These are phyloP conservation scores for Caenorhabditis remanei DNA, from an alignment of 1,140 invertebrate species.

Conservation along the genomic window DNA sequence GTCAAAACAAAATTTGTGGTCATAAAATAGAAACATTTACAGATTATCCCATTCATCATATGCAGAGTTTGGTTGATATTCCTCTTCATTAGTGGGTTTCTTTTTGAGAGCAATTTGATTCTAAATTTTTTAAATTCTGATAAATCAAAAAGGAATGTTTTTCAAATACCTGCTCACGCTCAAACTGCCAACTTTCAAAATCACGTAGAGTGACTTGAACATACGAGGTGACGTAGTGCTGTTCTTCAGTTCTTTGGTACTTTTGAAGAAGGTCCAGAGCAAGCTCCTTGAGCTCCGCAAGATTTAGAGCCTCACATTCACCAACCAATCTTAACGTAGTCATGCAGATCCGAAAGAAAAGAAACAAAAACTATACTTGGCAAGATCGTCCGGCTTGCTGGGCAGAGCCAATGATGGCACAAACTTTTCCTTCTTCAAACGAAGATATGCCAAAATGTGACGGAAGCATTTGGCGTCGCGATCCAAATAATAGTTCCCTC, in stretches of 20 bases:
- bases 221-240: slow-evolving; percentile 76
- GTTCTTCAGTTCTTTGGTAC: slow-evolving; percentile 75
- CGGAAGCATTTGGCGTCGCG: slow-evolving; percentile 75
- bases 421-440: slow-evolving; percentile 77
- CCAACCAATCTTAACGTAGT: slow-evolving; percentile 71
- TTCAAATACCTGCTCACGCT: slow-evolving; percentile 71
- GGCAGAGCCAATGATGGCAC: slow-evolving; percentile 74
- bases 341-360: background rate
- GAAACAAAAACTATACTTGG: slow-evolving; percentile 68
- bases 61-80: slow-evolving; percentile 61
- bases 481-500: slow-evolving; percentile 75
- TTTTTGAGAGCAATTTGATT: slow-evolving; percentile 67
- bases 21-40: background rate
- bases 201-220: slow-evolving; percentile 74
- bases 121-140: slow-evolving; percentile 37
- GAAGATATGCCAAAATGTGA: slow-evolving; percentile 75
- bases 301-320: slow-evolving; percentile 77
- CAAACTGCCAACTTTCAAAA: slow-evolving; percentile 77
- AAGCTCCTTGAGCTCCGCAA: slow-evolving; percentile 74
- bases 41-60: slow-evolving; percentile 70
- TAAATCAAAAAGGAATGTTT: background rate
- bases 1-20: too few relatives aligned
- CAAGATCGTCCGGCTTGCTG: slow-evolving; percentile 77
- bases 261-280: slow-evolving; percentile 76
- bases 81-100: slow-evolving; percentile 65